A percentile compares a stretch with the other conserved stretches of the same genome.
phyloP scores from a whole-genome alignment of 2,888 invertebrate species.

The Drosophila cognata region DNA sequence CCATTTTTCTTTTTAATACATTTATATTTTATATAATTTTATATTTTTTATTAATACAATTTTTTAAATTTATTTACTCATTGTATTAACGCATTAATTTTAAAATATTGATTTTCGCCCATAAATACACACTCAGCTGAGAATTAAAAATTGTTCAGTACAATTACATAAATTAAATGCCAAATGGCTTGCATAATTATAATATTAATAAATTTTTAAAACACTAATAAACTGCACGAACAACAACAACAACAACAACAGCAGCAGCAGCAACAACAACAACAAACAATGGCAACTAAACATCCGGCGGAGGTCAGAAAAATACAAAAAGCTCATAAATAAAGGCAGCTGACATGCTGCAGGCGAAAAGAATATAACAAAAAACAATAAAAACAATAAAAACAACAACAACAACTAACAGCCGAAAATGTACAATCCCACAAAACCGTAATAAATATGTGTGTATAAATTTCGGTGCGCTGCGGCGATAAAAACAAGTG shows the following conservation, averaged over 20 bases:
- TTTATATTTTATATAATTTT: not conserved
- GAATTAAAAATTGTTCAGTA: conserved; percentile 17
- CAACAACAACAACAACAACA: conserved; percentile 5
- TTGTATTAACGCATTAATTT: not conserved
- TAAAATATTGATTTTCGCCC: not conserved
- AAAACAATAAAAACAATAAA: not conserved
- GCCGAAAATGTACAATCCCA: conserved; percentile 39
- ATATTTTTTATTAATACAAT: not conserved
- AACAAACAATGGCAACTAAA: conserved; percentile 67
- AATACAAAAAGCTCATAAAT: conserved; percentile 69
- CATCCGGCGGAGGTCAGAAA: conserved; percentile 76
- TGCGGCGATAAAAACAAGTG: conserved; percentile 53
- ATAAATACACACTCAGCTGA: not conserved
- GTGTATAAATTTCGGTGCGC: conserved; percentile 14
- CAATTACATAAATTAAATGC: conserved; percentile 57
- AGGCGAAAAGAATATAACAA: conserved; percentile 44
- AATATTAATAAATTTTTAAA: conserved; percentile 48
- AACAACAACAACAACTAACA: conserved; percentile 18
- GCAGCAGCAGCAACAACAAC: conserved; percentile 9
- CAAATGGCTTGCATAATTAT: conserved; percentile 66
- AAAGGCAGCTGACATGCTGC: conserved; percentile 66
- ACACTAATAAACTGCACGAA: conserved; percentile 15
- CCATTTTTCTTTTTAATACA: not conserved
- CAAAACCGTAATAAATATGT: conserved; percentile 55
- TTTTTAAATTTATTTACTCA: not conserved